Percentiles rank a stretch among this genome's conserved stretches.
These are phyloP conservation scores for Formica aserva DNA, from an alignment of 2,888 invertebrate species.

Conservation along the genomic window DNA sequence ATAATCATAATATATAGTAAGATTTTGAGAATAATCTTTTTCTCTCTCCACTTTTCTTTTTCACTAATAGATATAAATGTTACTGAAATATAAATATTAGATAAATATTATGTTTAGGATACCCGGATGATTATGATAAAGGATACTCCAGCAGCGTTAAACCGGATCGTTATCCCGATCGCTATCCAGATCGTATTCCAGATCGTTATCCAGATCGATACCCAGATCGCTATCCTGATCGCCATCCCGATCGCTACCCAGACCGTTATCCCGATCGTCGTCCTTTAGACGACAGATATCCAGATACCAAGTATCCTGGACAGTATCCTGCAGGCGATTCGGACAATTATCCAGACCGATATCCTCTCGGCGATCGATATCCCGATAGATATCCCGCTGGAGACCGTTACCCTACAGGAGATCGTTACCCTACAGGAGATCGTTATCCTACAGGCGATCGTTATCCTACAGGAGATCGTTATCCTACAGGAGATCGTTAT, in stretches of 20 bases:
- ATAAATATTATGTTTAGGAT: constrained; percentile 72
- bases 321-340: constrained; percentile 65
- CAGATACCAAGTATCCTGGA: constrained; percentile 79
- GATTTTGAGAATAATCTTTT: not conserved
- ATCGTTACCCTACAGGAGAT: constrained; percentile 82
- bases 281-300: constrained; percentile 69
- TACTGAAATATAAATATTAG: not conserved
- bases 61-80: not conserved
- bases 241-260: constrained; percentile 73
- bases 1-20: not conserved
- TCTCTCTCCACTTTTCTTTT: not conserved
- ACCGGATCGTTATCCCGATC: constrained; percentile 75
- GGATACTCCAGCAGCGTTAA: constrained; percentile 75
- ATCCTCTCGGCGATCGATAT: constrained; percentile 77
- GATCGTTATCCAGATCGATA: constrained; percentile 73
- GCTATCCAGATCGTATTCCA: constrained; percentile 72
- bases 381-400: constrained; percentile 86
- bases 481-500: constrained; percentile 58
- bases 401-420: constrained; percentile 80
- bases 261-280: constrained; percentile 76
- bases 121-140: constrained; percentile 81
- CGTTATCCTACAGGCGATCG: constrained; percentile 83
- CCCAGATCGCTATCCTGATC: constrained; percentile 76
- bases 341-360: constrained; percentile 69
- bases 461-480: constrained; percentile 74